Evolutionary conservation across 2,797 vertebrate genomes (phyloP), one percentile per base, ranked within the genome.

Genomic region (Spheniscus humboldti): DNA sequence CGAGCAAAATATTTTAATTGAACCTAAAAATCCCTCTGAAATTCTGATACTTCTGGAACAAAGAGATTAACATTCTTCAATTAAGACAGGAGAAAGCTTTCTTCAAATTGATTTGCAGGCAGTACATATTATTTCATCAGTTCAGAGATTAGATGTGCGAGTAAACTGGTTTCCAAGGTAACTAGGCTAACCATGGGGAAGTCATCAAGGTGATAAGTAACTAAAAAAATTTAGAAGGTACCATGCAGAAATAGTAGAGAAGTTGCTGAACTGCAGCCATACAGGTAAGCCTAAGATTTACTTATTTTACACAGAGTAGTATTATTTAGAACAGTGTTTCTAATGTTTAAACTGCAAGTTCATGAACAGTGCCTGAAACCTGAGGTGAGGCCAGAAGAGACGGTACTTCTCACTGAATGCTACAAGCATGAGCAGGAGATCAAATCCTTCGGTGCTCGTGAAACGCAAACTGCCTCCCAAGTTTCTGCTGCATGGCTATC

Each of bases 161-260:
- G 73, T 87, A 95, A 96, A 86, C 56, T 3, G 6, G 95, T 97
- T 96, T 95, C 96, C 96, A 96, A 77, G 97, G 95, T 67, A 97
- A 97, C 94, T 57, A 74, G 81, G 60, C 88, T 86, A 95, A 92
- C 77, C 86, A 80, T 9, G 33, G 75, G 39, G 56, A 96, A 97
- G 68, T 39, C 75, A 96, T 91, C 90, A 43, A 77, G 66, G 71
- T 85, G 88, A 80, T 91, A 96, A 95, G 82, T 59, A 95, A 93
- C 75, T 82, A 47, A 47, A 79, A 95, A 96, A 74, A 94, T 72
- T 86, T 41, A 68, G 67, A 56, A 92, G 56, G 67, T 66, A 82
- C 67, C 39, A 37, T 18, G 55, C 0, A 2, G 86, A 93, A 94
- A 95, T 0, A 72, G n/a, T 86, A 67, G 17, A 68, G 25, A 92